These are phyloP conservation scores for Podarcis siculus DNA, from an alignment of 2,797 vertebrate genomes.

Conservation along the genomic window DNA sequence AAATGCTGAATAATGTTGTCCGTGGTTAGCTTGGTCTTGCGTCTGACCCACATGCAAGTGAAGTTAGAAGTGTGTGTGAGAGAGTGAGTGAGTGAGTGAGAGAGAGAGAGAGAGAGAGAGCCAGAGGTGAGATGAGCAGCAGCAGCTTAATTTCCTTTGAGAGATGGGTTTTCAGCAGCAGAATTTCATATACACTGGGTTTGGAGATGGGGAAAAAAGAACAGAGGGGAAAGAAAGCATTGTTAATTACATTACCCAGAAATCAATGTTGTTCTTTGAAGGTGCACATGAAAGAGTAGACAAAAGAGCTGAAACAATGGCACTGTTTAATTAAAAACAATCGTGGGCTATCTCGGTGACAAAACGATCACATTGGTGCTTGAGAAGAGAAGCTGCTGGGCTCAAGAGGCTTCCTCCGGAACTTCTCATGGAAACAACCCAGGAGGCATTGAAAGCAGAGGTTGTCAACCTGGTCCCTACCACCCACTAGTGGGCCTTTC, in stretches of 20 bases:
- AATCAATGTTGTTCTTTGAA: conserved; percentile 5
- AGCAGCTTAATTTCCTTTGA: not conserved
- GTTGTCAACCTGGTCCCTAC: too few relatives aligned
- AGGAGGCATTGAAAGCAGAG: too few relatives aligned
- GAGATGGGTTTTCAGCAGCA: not conserved
- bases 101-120: too few relatives aligned
- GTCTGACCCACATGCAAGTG: not conserved
- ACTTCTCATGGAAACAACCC: too few relatives aligned
- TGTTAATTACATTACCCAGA: not conserved
- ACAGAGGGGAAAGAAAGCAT: not conserved
- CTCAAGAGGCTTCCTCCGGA: too few relatives aligned
- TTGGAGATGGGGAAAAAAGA: not conserved
- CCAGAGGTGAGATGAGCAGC: not conserved
- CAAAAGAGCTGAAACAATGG: not conserved
- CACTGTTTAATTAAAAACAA: not conserved
- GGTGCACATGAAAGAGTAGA: not conserved
- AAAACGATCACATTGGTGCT: too few relatives aligned
- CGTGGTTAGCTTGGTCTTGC: not conserved
- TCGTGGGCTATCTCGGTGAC: too few relatives aligned
- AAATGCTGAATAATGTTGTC: not conserved
- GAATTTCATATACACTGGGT: not conserved
- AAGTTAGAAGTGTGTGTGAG: not conserved
- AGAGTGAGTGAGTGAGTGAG: too few relatives aligned
- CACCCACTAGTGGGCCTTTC: too few relatives aligned
- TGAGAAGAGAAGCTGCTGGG: too few relatives aligned